These are phyloP conservation scores for Champsocephalus esox DNA, from an alignment of 2,797 vertebrate species.

Conservation along the genomic window DNA sequence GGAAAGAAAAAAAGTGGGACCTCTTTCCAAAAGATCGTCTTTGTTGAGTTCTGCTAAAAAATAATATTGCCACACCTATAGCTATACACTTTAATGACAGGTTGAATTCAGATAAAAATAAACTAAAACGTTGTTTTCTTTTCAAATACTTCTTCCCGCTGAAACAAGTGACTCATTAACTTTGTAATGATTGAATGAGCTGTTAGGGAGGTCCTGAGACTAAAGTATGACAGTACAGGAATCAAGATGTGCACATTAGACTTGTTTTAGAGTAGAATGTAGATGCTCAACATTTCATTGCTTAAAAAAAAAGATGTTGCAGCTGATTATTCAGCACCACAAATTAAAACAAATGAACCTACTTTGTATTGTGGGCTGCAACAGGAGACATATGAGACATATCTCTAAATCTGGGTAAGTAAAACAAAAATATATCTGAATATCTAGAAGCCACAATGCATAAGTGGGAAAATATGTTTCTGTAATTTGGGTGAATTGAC, in stretches of 20 bases:
- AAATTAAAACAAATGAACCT: neutral
- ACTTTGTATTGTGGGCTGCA: neutral
- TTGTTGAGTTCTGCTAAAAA: slow-evolving; percentile 35
- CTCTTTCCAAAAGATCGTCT: slow-evolving; percentile 38
- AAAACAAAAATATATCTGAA: slow-evolving; percentile 28
- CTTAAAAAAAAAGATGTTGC: neutral
- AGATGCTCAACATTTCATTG: slow-evolving; percentile 11
- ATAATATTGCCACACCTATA: slow-evolving; percentile 23
- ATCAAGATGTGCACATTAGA: slow-evolving; percentile 17
- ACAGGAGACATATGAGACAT: slow-evolving; percentile 12
- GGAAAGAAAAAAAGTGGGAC: slow-evolving; percentile 44
- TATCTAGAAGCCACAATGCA: slow-evolving; percentile 12
- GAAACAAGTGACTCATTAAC: slow-evolving; percentile 44
- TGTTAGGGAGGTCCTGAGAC: slow-evolving; percentile 17
- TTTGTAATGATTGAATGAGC: slow-evolving; percentile 20
- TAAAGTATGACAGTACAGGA: slow-evolving; percentile 14
- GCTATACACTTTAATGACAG: slow-evolving; percentile 62
- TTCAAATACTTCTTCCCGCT: slow-evolving; percentile 42
- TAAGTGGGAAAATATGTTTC: slow-evolving; percentile 26
- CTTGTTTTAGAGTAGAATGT: slow-evolving; percentile 20
- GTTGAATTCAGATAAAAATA: slow-evolving; percentile 63
- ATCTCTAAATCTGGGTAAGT: slow-evolving; percentile 10
- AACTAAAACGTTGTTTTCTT: slow-evolving; percentile 48
- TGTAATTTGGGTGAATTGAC: slow-evolving; percentile 42
- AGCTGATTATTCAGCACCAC: neutral